Base-by-base conservation (phyloP, 2,113 vertebrate genomes). In the Opisthocomus hoazin region DNA sequence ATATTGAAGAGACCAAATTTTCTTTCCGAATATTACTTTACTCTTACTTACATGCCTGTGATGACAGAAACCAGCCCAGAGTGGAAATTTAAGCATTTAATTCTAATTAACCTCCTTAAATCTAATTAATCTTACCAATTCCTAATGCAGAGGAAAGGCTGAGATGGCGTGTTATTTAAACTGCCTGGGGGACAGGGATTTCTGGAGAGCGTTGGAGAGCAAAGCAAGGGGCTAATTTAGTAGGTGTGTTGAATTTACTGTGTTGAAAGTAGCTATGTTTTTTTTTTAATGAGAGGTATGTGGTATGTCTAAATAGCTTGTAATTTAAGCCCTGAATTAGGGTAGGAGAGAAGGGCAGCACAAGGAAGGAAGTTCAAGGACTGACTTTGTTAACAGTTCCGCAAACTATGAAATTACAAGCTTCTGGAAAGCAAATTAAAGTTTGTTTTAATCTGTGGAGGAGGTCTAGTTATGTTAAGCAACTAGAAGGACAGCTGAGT, bases 181-280 rank as follows among this genome's bases (percentile, higher is more conserved):
- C 29, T 80, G 4, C 43, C 24, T 37, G 53, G 15, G 5, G 12
- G 11, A 7, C 1, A 53, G 4, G 24, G 4, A 2, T 6, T 87
- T 2, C 9, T 70, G 15, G 3, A 27, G 15, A 24, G 2, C 5
- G 2, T 3, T 56, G 26, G 15, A 69, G 13, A 45, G 15, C 3
- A 53, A 58, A 63, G 29, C 1, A 26, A 78, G 13, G 6, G 39
- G 2, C 1, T 85, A 18, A 24, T 41, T 34, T 68, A 50, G 17
- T 60, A 48, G 26, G 17, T 24, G 5, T 57, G 23, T 6, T 45
- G 2, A 71, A 54, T 21, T 48, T 69, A 12, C 4, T 77, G 7
- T 4, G 0, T 50, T 78, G 36, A 19, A 81, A 61, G 37, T 53
- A 70, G 2, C 3, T 12, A 48, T 19, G 9, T 13, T 11, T 6